phyloP scores from a whole-genome alignment of 2,113 vertebrate genomes.

The Mugil cephalus region DNA sequence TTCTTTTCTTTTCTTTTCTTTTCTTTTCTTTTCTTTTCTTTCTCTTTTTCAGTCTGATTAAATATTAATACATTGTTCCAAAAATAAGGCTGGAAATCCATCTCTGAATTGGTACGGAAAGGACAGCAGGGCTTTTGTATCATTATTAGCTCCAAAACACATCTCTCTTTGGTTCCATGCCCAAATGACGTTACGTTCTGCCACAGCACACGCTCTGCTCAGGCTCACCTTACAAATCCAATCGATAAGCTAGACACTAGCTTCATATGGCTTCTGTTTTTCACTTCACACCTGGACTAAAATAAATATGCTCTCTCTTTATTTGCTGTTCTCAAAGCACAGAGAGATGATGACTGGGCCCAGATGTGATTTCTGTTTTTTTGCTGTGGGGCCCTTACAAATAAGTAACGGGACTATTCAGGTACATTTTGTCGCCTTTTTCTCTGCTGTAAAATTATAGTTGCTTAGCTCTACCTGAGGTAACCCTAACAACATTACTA shows the following conservation, averaged over 20 bases:
- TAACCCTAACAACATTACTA: no score
- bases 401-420: not conserved
- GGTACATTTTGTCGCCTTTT: no score
- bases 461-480: no score
- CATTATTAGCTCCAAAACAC: conserved; percentile 19
- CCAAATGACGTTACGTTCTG: conserved; percentile 6
- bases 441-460: no score
- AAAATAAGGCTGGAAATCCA: conserved; percentile 72
- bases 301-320: not conserved
- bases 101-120: conserved; percentile 66
- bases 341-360: not conserved
- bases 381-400: no score
- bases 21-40: conserved; percentile 21
- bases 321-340: no score
- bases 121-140: conserved; percentile 40
- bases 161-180: conserved; percentile 28
- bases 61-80: conserved; percentile 80
- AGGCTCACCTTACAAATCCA: conserved; percentile 20
- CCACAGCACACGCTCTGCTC: not conserved
- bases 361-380: not conserved
- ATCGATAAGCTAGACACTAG: conserved; percentile 14
- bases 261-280: not conserved
- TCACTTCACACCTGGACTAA: not conserved
- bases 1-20: not conserved
- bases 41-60: conserved; percentile 73